These are phyloP conservation scores for Phymastichus coffea DNA, from an alignment of 1,140 invertebrate species.

Conservation along the genomic window DNA sequence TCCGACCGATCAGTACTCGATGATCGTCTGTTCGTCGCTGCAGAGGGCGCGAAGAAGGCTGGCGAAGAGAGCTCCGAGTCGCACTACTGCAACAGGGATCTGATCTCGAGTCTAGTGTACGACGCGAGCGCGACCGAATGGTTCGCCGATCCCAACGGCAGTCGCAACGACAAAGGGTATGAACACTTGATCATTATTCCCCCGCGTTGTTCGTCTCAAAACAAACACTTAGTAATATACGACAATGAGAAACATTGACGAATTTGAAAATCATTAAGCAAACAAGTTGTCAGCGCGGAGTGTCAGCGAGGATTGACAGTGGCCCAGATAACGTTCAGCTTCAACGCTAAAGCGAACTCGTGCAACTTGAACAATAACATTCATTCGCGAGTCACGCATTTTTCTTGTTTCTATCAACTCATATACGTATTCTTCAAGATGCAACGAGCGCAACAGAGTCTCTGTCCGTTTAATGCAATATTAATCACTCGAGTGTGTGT, in stretches of 20 bases:
- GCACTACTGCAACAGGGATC: conserved; percentile 75
- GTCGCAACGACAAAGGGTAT: conserved; percentile 71
- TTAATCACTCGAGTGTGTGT: too few species aligned
- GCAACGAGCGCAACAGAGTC: conserved; percentile 19
- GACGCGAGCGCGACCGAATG: conserved; percentile 84
- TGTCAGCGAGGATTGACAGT: conserved; percentile 28
- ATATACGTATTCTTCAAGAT: conserved; percentile 22
- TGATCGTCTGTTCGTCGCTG: too few species aligned
- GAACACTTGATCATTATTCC: conserved; percentile 46
- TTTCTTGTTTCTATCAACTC: neutral
- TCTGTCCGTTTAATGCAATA: too few species aligned
- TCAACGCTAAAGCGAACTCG: too few species aligned
- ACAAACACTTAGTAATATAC: too few species aligned
- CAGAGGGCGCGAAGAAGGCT: conserved; percentile 58
- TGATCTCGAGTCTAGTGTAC: conserved; percentile 81
- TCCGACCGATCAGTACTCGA: too few species aligned
- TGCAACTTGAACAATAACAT: conserved; percentile 27
- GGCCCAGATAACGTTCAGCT: neutral
- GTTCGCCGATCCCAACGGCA: conserved; percentile 73
- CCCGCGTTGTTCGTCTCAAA: too few species aligned
- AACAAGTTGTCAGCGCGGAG: conserved; percentile 21
- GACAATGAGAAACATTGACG: too few species aligned
- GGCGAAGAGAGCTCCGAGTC: conserved; percentile 58
- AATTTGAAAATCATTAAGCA: too few species aligned
- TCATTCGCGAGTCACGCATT: too few species aligned